Percentiles rank a stretch among this genome's conserved stretches.
Evolutionary conservation across 92 coral and sea anemone genomes (phyloP).

Genomic region (Muricea muricata): DNA sequence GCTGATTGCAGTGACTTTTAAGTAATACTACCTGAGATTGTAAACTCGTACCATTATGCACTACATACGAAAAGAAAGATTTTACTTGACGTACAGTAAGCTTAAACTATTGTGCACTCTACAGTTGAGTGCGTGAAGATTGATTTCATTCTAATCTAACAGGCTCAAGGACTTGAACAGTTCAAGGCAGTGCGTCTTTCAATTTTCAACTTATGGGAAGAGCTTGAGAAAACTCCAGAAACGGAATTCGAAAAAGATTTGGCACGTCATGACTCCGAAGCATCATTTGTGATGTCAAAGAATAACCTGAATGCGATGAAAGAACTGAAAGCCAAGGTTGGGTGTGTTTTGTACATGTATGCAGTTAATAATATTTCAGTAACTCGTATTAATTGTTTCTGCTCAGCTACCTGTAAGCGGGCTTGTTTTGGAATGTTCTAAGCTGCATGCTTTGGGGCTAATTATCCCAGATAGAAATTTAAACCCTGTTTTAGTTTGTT

Average conservation of each 20-base stretch:
- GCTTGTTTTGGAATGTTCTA: no score
- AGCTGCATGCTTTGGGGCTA: no score
- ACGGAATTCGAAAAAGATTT: constrained; percentile 74
- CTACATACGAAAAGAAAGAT: no score
- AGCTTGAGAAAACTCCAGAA: constrained; percentile 75
- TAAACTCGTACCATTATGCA: no score
- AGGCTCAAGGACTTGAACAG: constrained; percentile 76
- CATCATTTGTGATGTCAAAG: constrained; percentile 73
- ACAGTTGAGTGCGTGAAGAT: no score
- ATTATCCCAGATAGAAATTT: no score
- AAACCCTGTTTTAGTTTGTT: no score
- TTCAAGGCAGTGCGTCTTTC: constrained; percentile 68
- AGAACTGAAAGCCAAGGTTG: constrained; percentile 75
- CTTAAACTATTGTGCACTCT: no score
- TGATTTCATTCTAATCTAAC: not conserved
- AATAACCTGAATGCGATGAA: constrained; percentile 73
- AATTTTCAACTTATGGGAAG: constrained; percentile 75
- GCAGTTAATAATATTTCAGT: not conserved
- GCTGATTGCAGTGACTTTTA: no score
- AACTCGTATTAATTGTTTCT: not conserved
- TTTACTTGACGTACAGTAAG: no score
- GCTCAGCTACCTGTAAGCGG: not conserved
- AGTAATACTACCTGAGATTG: no score
- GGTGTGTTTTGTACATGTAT: not conserved
- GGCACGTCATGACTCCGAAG: constrained; percentile 73